Percentiles rank a stretch among this genome's conserved stretches.
phyloP scores from a whole-genome alignment of 2,888 invertebrate genomes.

The Harpalus rufipes region DNA sequence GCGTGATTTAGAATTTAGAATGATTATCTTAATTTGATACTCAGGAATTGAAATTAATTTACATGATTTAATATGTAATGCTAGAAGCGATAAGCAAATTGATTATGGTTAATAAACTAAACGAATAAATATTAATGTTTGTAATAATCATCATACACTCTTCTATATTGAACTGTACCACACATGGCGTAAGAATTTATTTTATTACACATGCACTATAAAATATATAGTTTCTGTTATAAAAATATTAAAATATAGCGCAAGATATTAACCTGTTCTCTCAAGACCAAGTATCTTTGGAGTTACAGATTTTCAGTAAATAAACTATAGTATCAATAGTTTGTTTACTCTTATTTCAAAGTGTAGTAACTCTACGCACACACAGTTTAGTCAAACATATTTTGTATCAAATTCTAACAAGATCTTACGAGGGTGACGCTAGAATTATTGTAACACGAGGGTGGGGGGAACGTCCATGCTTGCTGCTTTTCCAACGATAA shows the following conservation, averaged over 20 bases:
- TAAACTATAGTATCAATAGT: no score
- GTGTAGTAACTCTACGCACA: no score
- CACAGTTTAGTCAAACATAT: no score
- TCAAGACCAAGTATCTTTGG: background rate
- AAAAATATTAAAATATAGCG: background rate
- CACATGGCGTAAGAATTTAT: background rate
- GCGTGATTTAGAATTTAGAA: slow-evolving; percentile 43
- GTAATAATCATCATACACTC: background rate
- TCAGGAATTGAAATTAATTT: slow-evolving; percentile 24
- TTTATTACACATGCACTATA: background rate
- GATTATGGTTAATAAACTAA: slow-evolving; percentile 21
- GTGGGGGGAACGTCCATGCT: no score
- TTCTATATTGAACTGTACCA: background rate
- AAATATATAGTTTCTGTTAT: slow-evolving; percentile 1
- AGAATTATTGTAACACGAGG: no score
- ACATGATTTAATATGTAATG: slow-evolving; percentile 33
- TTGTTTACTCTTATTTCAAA: no score
- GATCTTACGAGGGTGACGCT: no score
- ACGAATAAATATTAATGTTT: background rate
- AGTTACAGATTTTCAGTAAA: no score
- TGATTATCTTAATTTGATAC: slow-evolving; percentile 48
- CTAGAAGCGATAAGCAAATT: slow-evolving; percentile 33
- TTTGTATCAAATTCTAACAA: no score
- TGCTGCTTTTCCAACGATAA: no score
- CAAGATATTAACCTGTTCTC: background rate